Evolutionary conservation across 2,797 vertebrate genomes (phyloP).

Genomic region (Anableps anableps): DNA sequence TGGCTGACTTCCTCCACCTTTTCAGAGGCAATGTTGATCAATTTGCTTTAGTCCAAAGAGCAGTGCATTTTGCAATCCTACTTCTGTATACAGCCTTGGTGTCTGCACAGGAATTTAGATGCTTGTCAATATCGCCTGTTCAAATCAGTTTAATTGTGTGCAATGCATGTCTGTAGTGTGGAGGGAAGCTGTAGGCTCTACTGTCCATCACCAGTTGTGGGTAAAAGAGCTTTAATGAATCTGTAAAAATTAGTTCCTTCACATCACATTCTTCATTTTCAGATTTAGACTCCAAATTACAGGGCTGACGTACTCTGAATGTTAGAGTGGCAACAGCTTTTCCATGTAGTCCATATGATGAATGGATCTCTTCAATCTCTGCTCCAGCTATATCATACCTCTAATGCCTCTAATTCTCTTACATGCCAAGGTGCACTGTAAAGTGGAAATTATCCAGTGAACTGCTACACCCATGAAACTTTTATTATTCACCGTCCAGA

Average conservation of each 20-base stretch:
- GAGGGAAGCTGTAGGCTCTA: conserved; percentile 1
- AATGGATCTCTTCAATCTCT: conserved; percentile 4
- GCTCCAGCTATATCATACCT: not conserved
- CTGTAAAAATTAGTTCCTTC: conserved; percentile 7
- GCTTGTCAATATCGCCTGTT: not conserved
- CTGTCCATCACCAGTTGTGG: conserved; percentile 8
- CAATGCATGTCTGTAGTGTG: conserved; percentile 15
- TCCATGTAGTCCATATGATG: not conserved
- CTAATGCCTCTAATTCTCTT: not conserved
- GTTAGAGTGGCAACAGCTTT: conserved; percentile 4
- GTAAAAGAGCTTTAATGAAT: conserved; percentile 21
- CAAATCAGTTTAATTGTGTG: conserved; percentile 16
- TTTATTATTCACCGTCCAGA: not conserved
- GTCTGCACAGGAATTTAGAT: not conserved
- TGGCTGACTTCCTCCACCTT: not conserved
- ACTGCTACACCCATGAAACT: not conserved
- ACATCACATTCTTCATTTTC: not conserved
- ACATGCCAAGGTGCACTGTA: not conserved
- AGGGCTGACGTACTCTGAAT: not conserved
- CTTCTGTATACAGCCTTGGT: not conserved
- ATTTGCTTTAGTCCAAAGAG: conserved; percentile 6
- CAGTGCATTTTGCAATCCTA: not conserved
- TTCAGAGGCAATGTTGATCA: not conserved
- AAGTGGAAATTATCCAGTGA: not conserved
- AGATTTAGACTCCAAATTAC: not conserved